A percentile compares a stretch with the other conserved stretches of the same genome.
These are phyloP conservation scores for Acromyrmex charruanus DNA, from an alignment of 1,140 invertebrate genomes.

Conservation along the genomic window DNA sequence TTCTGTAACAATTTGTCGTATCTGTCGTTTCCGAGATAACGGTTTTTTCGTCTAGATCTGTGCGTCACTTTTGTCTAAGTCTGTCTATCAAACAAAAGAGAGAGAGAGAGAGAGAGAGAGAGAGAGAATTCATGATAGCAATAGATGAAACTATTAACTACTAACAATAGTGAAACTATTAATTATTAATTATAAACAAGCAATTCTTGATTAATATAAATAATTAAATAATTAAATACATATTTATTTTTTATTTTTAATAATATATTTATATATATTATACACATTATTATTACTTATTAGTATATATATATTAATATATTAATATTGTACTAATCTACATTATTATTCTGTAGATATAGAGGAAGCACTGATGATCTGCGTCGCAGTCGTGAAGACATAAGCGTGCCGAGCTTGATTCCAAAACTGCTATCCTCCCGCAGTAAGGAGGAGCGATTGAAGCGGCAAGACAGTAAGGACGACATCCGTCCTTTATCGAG, in stretches of 20 bases:
- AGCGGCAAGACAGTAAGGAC: conserved; percentile 82
- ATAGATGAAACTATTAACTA: neutral
- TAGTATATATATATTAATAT: no score
- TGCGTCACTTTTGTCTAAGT: no score
- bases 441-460: conserved; percentile 81
- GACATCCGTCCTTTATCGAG: conserved; percentile 73
- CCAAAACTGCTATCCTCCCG: conserved; percentile 82
- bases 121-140: neutral
- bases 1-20: no score
- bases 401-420: conserved; percentile 83
- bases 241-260: neutral
- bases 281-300: neutral
- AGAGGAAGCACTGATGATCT: conserved; percentile 85
- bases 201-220: conserved; percentile 1
- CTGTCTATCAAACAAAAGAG: no score
- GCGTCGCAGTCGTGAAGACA: conserved; percentile 83
- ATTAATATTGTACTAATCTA: neutral
- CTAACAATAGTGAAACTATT: neutral
- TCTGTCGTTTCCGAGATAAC: no score
- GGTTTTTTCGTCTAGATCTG: no score
- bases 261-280: conserved; percentile 14
- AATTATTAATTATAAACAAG: conserved; percentile 1
- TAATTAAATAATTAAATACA: conserved; percentile 22
- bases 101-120: no score
- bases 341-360: conserved; percentile 74